These are phyloP conservation scores for Lanius collurio DNA, from an alignment of 2,113 vertebrate species.

Conservation along the genomic window DNA sequence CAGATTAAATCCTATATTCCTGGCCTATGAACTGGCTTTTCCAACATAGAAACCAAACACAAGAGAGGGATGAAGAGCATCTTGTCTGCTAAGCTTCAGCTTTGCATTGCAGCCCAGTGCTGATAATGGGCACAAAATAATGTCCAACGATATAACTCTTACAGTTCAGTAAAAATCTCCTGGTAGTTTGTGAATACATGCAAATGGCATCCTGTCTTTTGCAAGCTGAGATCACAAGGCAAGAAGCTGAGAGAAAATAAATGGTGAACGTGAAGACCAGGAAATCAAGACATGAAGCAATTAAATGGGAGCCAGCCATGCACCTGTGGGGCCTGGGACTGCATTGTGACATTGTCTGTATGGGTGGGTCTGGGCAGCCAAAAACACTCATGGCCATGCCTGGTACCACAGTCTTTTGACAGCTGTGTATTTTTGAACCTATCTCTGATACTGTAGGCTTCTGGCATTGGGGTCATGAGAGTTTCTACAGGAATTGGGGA, in stretches of 20 bases:
- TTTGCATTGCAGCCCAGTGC: not conserved
- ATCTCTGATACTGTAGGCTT: not conserved
- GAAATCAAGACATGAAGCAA: not conserved
- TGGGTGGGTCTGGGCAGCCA: not conserved
- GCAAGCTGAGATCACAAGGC: not conserved
- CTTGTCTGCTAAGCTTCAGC: not conserved
- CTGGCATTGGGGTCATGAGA: not conserved
- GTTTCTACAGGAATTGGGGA: not conserved
- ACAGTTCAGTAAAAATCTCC: conserved; percentile 4
- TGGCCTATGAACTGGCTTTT: not conserved
- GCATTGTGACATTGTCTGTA: not conserved
- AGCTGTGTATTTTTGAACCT: not conserved
- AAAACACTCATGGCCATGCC: not conserved
- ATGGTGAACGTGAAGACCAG: not conserved
- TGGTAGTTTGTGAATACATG: conserved; percentile 20
- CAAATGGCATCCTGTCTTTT: conserved; percentile 39
- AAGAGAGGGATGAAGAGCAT: not conserved
- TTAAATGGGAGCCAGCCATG: not conserved
- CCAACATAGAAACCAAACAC: not conserved
- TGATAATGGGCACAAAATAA: not conserved
- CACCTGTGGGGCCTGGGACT: not conserved
- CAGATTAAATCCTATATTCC: not conserved
- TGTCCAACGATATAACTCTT: not conserved
- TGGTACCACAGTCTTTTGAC: not conserved
- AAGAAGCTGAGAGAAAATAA: conserved; percentile 43